Percentiles rank a stretch among this genome's conserved stretches.
Conservation (phyloP, 2,797 vertebrate genomes). For the Phataginus tricuspis region DNA sequence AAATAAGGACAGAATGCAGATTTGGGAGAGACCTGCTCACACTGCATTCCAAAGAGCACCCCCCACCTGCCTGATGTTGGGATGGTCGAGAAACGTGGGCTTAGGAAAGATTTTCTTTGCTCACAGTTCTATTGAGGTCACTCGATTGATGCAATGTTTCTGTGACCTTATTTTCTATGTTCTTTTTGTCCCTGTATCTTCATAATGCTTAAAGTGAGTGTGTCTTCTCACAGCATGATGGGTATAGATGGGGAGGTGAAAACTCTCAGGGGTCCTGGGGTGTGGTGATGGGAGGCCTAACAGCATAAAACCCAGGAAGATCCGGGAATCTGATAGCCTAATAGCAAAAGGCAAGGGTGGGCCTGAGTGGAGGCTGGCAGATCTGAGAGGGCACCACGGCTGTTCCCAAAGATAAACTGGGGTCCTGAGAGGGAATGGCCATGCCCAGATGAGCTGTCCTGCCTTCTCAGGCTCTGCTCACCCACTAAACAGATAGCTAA, state of each 20-base stretch:
- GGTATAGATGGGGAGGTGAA: neutral
- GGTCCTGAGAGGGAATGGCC: neutral
- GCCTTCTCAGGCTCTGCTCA: neutral
- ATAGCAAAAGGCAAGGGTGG: neutral
- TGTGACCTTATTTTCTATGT: neutral
- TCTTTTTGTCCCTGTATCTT: no score
- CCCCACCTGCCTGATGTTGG: neutral
- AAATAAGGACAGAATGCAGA: neutral
- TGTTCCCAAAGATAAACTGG: neutral
- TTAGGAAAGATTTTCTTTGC: neutral
- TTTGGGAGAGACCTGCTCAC: neutral
- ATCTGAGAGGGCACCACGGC: no score
- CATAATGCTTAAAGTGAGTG: neutral
- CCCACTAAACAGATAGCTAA: neutral
- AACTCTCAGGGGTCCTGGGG: neutral
- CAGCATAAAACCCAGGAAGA: neutral
- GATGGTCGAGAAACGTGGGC: neutral
- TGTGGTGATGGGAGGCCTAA: accelerated
- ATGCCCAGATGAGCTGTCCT: neutral
- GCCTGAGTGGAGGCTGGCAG: neutral
- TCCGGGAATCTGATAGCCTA: neutral
- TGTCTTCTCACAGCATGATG: neutral
- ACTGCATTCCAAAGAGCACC: neutral
- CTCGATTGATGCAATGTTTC: neutral
- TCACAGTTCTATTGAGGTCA: neutral